Conservation (phyloP, 2,113 vertebrate genomes). For the Chaetodon auriga region DNA sequence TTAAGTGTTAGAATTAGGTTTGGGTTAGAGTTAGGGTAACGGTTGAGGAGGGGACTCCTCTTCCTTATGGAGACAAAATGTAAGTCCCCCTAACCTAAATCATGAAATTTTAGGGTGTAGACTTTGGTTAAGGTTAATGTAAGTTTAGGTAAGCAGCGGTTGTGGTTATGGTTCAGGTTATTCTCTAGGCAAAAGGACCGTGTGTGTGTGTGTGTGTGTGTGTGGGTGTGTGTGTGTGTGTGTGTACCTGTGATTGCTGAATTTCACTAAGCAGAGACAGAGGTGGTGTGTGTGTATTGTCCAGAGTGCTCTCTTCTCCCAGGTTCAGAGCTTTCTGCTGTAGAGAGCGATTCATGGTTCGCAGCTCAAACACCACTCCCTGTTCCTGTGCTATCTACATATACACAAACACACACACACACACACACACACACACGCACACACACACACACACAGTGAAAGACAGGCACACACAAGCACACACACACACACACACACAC, state of each 20-base stretch:
- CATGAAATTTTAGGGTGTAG: too few species aligned
- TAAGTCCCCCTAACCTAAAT: too few species aligned
- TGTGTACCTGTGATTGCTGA: slow-evolving; percentile 85
- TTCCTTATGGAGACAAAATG: too few species aligned
- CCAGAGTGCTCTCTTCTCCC: slow-evolving; percentile 81
- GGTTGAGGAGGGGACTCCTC: too few species aligned
- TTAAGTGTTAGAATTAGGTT: too few species aligned
- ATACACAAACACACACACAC: slow-evolving; percentile 18
- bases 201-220: slow-evolving; percentile 10
- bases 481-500: too few species aligned
- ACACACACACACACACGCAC: neutral
- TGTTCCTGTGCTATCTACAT: slow-evolving; percentile 85
- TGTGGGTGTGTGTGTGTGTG: slow-evolving; percentile 31
- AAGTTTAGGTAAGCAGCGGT: too few species aligned
- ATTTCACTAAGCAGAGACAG: slow-evolving; percentile 86
- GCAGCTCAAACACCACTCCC: slow-evolving; percentile 84
- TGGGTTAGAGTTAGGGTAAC: too few species aligned
- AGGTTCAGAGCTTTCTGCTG: slow-evolving; percentile 79
- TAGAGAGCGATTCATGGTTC: slow-evolving; percentile 81
- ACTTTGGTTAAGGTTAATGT: too few species aligned
- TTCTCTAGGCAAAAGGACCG: too few species aligned
- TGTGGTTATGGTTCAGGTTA: too few species aligned
- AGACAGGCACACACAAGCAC: slow-evolving; percentile 22
- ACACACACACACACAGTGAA: slow-evolving; percentile 10
- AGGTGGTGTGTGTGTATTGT: slow-evolving; percentile 74